phyloP scores from a whole-genome alignment of 2,113 vertebrate species.

The Marcusenius ussheri region DNA sequence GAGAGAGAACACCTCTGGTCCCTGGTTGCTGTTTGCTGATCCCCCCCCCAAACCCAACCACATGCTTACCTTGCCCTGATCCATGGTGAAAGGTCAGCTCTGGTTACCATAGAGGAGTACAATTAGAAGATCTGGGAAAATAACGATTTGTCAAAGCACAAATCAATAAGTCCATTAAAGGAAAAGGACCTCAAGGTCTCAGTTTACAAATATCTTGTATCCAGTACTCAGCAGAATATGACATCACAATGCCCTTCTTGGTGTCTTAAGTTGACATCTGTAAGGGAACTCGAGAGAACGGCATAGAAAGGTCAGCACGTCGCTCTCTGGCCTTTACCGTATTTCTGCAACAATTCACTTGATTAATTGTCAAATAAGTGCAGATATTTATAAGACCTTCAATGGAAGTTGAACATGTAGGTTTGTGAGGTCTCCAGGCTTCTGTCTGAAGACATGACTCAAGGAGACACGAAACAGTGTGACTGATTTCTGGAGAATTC shows the following conservation, averaged over 20 bases:
- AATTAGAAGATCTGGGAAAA: conserved; percentile 4
- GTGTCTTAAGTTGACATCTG: background rate
- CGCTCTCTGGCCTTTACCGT: background rate
- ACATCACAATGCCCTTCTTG: background rate
- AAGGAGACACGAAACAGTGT: background rate
- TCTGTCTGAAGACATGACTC: background rate
- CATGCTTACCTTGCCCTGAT: background rate
- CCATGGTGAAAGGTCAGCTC: background rate
- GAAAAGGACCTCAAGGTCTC: conserved; percentile 1
- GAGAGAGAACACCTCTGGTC: background rate
- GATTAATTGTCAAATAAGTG: background rate
- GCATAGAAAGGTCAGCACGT: background rate
- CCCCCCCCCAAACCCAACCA: background rate
- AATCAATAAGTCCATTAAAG: conserved; percentile 14
- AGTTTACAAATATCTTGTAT: background rate
- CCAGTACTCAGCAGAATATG: background rate
- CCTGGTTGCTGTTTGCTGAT: background rate
- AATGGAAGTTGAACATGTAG: background rate
- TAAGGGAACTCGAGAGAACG: background rate
- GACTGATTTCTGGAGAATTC: background rate
- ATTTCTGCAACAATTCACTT: background rate
- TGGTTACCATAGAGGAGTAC: background rate
- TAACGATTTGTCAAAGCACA: background rate
- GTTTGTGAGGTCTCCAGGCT: background rate
- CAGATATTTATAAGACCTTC: background rate